Base-by-base conservation (phyloP, 2,113 vertebrate species). In the Indicator maculatus region DNA sequence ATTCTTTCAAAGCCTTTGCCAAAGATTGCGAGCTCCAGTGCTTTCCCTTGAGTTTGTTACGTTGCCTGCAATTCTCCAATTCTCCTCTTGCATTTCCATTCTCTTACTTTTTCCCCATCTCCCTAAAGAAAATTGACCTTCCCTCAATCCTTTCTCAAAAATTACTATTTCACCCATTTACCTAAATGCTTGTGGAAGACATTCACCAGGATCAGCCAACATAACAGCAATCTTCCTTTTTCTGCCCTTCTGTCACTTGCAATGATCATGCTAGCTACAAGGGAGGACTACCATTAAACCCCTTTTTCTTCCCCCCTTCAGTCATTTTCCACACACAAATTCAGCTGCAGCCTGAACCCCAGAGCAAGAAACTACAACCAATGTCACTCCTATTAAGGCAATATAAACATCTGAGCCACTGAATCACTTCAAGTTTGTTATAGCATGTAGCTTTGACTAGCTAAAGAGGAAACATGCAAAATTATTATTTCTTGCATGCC, bases 401-500 rank as follows among this genome's bases (percentile, higher is more conserved):
- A 53, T 53, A 75, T 72, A 93, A 95, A 72, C 73, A 95, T 73
- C 89, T 20, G 65, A 88, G 59, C 24, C 27, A 65, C 60, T 79
- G 63, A 67, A 85, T 89, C 59, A 76, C 26, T 56, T 84, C 38
- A 33, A 18, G 64, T 72, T 52, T 84, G 38, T 83, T 60, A 55
- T 6, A 82, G 12, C 2, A 1, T 23, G 2, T 30, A 65, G 72
- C 28, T 71, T 74, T 50, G 45, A 67, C 66, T 58, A 55, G 6
- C 4, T 55, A 72, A 36, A 36, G 36, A 36, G 36, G 36, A 36
- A 36, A 36, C 36, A 36, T 36, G 36, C 7, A 36, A 36, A 36
- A 36, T 8, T 36, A 36, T 36, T 36, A 36, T 36, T 36, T 36
- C 71, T 79, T 87, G 30, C 20, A 19, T 12, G 16, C 61, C 55